Base-by-base conservation (phyloP, 2,797 vertebrate species). In the Notolepis coatsorum region DNA sequence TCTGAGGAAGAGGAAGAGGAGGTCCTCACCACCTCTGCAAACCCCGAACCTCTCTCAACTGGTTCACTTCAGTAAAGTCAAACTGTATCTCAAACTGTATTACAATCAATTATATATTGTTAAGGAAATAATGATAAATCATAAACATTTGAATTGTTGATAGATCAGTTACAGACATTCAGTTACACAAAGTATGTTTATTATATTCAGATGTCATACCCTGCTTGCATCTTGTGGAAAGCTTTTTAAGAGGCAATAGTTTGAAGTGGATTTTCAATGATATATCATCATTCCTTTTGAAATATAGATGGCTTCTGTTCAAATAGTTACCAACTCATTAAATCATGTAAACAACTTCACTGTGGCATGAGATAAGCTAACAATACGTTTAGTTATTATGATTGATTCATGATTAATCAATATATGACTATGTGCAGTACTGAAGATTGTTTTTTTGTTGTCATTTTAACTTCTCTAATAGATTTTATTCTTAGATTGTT, bases 1-100 rank as follows among this genome's bases (percentile, higher is more conserved):
- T 93, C 94, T 24, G 96, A 97, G 54, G 97, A 98, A 68, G 95
- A 97, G 5, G 87, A 88, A 21, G 77, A 75, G 30, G 81, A 85
- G 17, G 41, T 58, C 4, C 24, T 75, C 2, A 59, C 72, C 0
- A 33, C 42, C 23, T 59, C 85, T 7, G 7, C 90, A 71, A 91
- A 73, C 41, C 47, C n/a, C 12, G 9, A n/a, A 48, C 30, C 50
- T 5, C 18, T 17, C 17, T 48, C 56, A 17, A 35, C 63, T 24
- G 24, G 18, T 25, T 43, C 35, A 53, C n/a, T 65, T 48, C 55
- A 66, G 70, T 61, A 25, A 47, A 54, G 38, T 46, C 38, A 9
- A 63, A 21, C 20, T 60, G 15, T 75, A 72, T 68, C 17, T 31
- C 6, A 23, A 52, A 38, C 27, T 39, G 15, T 39, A 66, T 71